phyloP scores from a whole-genome alignment of 1,140 invertebrate genomes.

The Oscheius sp. region DNA sequence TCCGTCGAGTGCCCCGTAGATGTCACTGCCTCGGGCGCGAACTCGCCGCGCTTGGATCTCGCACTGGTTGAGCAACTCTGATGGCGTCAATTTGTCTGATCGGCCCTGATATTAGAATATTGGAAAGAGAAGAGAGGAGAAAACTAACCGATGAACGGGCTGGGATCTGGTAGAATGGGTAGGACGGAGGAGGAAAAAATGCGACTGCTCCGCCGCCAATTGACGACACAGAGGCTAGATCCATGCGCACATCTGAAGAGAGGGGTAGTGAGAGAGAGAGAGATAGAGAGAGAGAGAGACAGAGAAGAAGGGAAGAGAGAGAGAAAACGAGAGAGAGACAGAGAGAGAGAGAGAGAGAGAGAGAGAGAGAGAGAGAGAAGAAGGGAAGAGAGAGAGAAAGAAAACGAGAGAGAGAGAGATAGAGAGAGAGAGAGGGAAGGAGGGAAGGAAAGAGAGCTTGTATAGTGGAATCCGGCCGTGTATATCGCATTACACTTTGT shows the following conservation, averaged over 20 bases:
- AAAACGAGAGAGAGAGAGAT: neutral
- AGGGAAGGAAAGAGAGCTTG: too few relatives aligned
- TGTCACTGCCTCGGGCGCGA: neutral
- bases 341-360: neutral
- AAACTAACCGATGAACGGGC: too few relatives aligned
- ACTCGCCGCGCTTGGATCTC: neutral
- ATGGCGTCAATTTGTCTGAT: neutral
- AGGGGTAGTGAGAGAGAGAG: neutral
- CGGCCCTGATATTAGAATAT: neutral
- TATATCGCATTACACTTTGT: too few relatives aligned
- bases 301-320: neutral
- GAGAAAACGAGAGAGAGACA: neutral
- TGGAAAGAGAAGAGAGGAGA: too few relatives aligned
- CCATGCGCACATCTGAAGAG: constrained; percentile 1
- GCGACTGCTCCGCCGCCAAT: neutral
- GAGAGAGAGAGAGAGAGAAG: neutral
- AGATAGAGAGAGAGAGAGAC: neutral
- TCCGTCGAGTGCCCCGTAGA: neutral
- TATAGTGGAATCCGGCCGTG: too few relatives aligned
- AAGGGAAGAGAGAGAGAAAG: neutral
- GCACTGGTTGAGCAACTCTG: neutral
- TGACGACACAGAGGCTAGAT: constrained; percentile 1
- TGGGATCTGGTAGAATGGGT: neutral
- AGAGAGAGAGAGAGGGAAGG: neutral
- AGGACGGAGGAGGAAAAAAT: neutral